phyloP scores from a whole-genome alignment of 2,888 invertebrate genomes.

The Andrena chrysosceles region DNA sequence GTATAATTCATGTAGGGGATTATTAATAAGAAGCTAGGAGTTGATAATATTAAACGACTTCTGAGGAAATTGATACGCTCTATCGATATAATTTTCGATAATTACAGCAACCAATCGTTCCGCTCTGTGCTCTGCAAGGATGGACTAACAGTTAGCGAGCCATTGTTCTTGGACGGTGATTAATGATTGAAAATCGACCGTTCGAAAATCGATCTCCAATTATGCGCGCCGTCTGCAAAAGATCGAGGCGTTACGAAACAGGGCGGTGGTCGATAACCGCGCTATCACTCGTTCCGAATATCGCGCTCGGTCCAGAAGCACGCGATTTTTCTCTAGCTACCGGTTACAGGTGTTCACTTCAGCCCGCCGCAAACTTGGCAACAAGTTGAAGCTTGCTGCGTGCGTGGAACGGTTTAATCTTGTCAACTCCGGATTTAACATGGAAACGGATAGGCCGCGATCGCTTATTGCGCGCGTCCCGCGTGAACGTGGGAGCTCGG shows the following conservation, averaged over 20 bases:
- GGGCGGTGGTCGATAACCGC: constrained; percentile 20
- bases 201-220: constrained; percentile 21
- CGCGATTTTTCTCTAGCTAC: constrained; percentile 27
- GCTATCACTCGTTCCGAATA: constrained; percentile 5
- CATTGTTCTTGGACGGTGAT: constrained; percentile 9
- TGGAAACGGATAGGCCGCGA: constrained; percentile 24
- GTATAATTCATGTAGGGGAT: too few species aligned
- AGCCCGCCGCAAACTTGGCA: constrained; percentile 51
- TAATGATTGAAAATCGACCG: constrained; percentile 31
- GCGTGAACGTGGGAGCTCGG: neutral
- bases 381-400: constrained; percentile 31
- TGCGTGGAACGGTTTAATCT: constrained; percentile 53
- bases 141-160: neutral
- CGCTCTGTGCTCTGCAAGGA: too few species aligned
- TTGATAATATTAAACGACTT: too few species aligned
- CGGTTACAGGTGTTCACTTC: constrained; percentile 55
- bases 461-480: neutral
- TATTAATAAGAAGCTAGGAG: too few species aligned
- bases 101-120: too few species aligned
- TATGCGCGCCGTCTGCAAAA: constrained; percentile 17
- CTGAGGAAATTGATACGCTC: too few species aligned
- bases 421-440: constrained; percentile 59
- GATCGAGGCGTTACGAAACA: constrained; percentile 37
- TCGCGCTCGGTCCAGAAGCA: neutral
- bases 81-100: too few species aligned